Conservation (phyloP, 2,888 invertebrate genomes). For the Zygothrica quintamaculata region DNA sequence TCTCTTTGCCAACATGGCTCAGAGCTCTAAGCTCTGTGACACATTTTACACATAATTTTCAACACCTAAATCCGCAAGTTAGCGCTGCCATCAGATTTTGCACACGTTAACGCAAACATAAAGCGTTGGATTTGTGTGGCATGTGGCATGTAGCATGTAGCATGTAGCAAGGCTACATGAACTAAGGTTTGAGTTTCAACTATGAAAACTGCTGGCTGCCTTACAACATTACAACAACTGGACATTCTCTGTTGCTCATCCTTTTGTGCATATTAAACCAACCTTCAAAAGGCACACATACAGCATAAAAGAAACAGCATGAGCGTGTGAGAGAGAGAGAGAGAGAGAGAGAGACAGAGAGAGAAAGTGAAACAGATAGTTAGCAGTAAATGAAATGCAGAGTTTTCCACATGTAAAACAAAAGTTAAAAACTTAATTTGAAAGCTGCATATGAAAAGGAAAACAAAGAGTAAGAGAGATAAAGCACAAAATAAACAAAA, state of each 20-base stretch:
- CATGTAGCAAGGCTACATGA: not conserved
- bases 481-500: too few relatives aligned
- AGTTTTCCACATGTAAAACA: conserved; percentile 36
- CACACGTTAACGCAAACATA: conserved; percentile 78
- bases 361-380: too few relatives aligned
- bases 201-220: too few relatives aligned
- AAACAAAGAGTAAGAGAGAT: too few relatives aligned
- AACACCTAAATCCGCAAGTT: conserved; percentile 80
- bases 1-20: conserved; percentile 39
- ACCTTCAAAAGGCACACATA: not conserved
- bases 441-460: conserved; percentile 11
- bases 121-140: conserved; percentile 73
- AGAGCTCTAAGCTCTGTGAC: conserved; percentile 73
- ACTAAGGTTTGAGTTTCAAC: not conserved
- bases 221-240: not conserved
- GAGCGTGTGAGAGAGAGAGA: not conserved
- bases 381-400: conserved; percentile 20
- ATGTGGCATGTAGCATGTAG: conserved; percentile 39
- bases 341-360: too few relatives aligned
- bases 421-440: conserved; percentile 16
- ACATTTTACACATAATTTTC: conserved; percentile 80
- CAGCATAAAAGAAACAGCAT: too few relatives aligned
- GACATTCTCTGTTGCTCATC: not conserved
- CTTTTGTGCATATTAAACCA: not conserved
- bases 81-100: conserved; percentile 77